A percentile compares a stretch with the other conserved stretches of the same genome.
Evolutionary conservation across 2,113 vertebrate species (phyloP).

Genomic region (Xenopus borealis): DNA sequence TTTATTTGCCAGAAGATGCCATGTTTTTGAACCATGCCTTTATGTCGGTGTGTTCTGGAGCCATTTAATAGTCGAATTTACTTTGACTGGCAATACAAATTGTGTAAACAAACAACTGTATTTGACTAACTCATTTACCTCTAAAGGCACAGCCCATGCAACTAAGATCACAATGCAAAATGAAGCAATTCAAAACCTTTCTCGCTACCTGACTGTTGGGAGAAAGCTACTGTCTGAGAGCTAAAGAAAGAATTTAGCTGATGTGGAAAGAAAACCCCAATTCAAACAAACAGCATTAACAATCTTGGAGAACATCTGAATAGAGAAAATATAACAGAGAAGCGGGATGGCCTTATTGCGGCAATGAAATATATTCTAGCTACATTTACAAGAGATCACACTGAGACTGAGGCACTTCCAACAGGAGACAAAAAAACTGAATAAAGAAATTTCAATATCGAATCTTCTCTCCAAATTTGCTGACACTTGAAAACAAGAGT

Average conservation of each 20-base stretch:
- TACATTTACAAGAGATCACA: neutral
- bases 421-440: neutral
- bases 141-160: neutral
- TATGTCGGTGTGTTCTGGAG: too few relatives aligned
- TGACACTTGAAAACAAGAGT: neutral
- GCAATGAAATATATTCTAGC: too few relatives aligned
- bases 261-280: neutral
- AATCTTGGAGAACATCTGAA: neutral
- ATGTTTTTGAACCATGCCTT: too few relatives aligned
- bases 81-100: neutral
- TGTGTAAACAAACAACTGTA: conserved; percentile 37
- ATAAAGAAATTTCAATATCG: neutral
- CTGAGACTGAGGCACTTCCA: neutral
- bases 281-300: neutral
- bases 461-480: neutral
- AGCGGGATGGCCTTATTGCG: neutral
- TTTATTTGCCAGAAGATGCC: too few relatives aligned
- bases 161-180: neutral
- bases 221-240: neutral
- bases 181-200: neutral
- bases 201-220: too few relatives aligned
- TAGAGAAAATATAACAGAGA: neutral
- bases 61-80: too few relatives aligned
- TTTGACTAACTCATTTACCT: conserved; percentile 40
- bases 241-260: neutral